A percentile compares a stretch with the other conserved stretches of the same genome.
phyloP scores from a whole-genome alignment of 2,113 vertebrate species.

The Empidonax traillii region DNA sequence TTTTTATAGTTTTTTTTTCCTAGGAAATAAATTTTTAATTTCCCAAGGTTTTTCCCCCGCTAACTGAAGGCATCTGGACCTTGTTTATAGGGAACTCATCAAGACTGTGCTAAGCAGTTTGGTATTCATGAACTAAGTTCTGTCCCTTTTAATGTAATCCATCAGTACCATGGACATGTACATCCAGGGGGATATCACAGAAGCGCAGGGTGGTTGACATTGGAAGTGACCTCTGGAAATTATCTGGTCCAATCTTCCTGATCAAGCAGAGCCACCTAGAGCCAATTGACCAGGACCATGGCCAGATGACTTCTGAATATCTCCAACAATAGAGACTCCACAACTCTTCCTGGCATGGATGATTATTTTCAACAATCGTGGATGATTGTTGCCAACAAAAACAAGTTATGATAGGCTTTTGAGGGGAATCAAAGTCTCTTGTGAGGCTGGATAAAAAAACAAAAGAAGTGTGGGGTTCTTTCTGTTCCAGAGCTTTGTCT shows the following conservation, averaged over 20 bases:
- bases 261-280: not conserved
- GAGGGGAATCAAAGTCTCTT: not conserved
- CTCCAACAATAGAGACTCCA: not conserved
- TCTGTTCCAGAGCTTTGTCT: not conserved
- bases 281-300: not conserved
- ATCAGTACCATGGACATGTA: not conserved
- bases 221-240: not conserved
- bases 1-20: not conserved
- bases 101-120: not conserved
- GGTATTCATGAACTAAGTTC: not conserved
- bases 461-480: not conserved
- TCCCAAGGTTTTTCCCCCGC: not conserved
- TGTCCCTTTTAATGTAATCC: not conserved
- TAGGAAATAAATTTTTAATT: not conserved
- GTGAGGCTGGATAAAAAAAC: not conserved
- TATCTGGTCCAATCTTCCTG: not conserved
- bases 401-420: not conserved
- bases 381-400: not conserved
- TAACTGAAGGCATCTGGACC: not conserved
- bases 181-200: not conserved
- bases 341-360: not conserved
- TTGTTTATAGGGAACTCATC: not conserved
- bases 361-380: not conserved
- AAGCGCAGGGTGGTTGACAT: not conserved
- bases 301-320: not conserved